Percentiles rank a stretch among this genome's conserved stretches.
Conservation (phyloP, 2,797 vertebrate species). For the Dromococcyx pavoninus region DNA sequence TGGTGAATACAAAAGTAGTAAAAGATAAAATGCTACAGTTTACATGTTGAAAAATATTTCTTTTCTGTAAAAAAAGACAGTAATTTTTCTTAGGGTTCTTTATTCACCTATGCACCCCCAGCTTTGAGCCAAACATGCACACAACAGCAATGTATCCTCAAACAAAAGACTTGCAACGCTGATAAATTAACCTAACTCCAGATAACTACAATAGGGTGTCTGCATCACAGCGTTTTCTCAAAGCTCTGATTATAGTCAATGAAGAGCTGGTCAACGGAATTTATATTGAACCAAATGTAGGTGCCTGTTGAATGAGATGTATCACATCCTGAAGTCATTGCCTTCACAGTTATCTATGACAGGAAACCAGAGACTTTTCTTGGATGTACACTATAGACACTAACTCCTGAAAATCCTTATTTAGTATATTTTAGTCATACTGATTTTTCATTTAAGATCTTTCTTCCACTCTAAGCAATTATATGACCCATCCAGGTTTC, state of each 20-base stretch:
- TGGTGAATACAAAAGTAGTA: background rate
- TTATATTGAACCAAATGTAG: background rate
- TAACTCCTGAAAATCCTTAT: background rate
- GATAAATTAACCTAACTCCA: background rate
- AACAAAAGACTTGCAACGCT: background rate
- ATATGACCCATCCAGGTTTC: background rate
- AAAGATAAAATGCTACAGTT: background rate
- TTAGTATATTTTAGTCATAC: background rate
- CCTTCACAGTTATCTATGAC: background rate
- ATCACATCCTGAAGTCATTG: constrained; percentile 16
- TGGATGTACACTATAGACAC: background rate
- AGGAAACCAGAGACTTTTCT: background rate
- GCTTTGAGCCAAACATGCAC: background rate
- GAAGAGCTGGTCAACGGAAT: background rate
- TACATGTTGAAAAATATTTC: rapidly evolving
- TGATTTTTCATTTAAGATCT: constrained; percentile 5
- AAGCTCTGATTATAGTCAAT: background rate
- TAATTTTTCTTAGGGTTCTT: background rate
- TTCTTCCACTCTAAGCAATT: background rate
- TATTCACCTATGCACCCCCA: background rate
- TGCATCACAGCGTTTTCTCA: background rate
- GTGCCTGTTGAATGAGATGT: background rate
- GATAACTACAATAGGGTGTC: background rate
- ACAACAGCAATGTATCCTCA: background rate
- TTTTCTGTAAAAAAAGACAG: background rate